phyloP scores from a whole-genome alignment of 2,888 invertebrate species.

The Ornithoptera priamus region DNA sequence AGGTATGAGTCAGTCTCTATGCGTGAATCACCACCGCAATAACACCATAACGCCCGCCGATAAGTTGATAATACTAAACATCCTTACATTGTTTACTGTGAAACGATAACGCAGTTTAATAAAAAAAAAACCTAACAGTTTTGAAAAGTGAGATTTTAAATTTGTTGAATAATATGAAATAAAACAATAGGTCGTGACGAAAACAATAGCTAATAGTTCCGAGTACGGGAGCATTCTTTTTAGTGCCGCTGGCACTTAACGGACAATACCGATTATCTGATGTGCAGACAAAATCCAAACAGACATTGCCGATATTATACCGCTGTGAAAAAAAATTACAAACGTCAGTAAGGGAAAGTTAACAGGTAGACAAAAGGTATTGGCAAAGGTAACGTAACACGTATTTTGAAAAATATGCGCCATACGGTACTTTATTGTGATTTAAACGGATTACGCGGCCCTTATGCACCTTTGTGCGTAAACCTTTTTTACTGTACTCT shows the following conservation, averaged over 20 bases:
- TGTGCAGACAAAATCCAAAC: constrained; percentile 62
- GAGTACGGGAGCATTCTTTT: constrained; percentile 54
- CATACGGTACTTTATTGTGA: constrained; percentile 56
- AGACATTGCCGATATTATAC: constrained; percentile 54
- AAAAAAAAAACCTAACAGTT: constrained; percentile 31
- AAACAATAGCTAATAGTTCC: constrained; percentile 49
- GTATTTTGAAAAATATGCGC: constrained; percentile 56
- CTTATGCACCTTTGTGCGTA: constrained; percentile 33
- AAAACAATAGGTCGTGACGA: constrained; percentile 40
- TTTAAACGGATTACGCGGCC: constrained; percentile 39
- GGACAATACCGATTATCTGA: constrained; percentile 64
- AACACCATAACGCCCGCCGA: constrained; percentile 59
- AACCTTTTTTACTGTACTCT: constrained; percentile 28
- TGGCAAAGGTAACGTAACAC: constrained; percentile 51
- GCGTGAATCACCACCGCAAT: constrained; percentile 62
- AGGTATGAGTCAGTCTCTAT: constrained; percentile 50
- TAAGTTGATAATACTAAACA: constrained; percentile 54
- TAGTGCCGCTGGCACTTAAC: constrained; percentile 60
- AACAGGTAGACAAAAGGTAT: constrained; percentile 56
- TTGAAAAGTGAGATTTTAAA: constrained; percentile 35
- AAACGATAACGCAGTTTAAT: constrained; percentile 40
- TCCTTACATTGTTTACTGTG: constrained; percentile 47
- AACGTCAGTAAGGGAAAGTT: constrained; percentile 62
- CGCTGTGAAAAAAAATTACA: constrained; percentile 52
- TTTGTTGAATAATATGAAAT: constrained; percentile 35